Evolutionary conservation across 2,797 vertebrate species (phyloP), one percentile per base, ranked within the genome.

Genomic region (Diplodus sargus): DNA sequence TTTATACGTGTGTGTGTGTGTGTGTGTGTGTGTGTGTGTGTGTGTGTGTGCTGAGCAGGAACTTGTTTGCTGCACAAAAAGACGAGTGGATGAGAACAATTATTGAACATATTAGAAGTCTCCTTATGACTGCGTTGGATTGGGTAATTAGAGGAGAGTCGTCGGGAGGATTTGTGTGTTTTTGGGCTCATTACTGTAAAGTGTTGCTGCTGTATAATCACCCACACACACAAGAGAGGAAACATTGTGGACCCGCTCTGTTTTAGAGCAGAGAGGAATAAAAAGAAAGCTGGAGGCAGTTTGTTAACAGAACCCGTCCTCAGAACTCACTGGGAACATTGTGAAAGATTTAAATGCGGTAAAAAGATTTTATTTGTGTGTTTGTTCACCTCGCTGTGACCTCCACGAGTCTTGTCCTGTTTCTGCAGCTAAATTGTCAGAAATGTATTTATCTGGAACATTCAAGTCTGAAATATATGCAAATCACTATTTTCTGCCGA

Each of bases 181-280:
- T 88, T 68, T 48, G 43, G 70, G 69, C 74, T 89, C 66, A 90
- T 84, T 90, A 83, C 54, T 72, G 83, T 34, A 34, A 64, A 69
- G 30, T 56, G 23, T 85, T 63, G 14, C 48, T 56, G 7, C 69
- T 53, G 63, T 1, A 20, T 0, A 5, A 68, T 8, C 74, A 65
- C 61, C 61, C 34, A 18, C 48, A 58, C 51, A 77, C 51, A 69
- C 2, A 49, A 28, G 23, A 34, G 9, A 71, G 51, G 22, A 49
- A 73, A 70, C 3, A 23, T 17, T 18, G 16, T 2, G 57, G 18
- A 48, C 42, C 11, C 43, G 39, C 23, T 57, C 25, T 51, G n/a
- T 17, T 43, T n/a, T 49, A 70, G 68, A 77, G 49, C 20, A 56
- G 43, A 57, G 12, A 12, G 34, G 39, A 39, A 20, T 13, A 66